Evolutionary conservation across 2,797 vertebrate species (phyloP).

Genomic region (Pempheris klunzingeri): DNA sequence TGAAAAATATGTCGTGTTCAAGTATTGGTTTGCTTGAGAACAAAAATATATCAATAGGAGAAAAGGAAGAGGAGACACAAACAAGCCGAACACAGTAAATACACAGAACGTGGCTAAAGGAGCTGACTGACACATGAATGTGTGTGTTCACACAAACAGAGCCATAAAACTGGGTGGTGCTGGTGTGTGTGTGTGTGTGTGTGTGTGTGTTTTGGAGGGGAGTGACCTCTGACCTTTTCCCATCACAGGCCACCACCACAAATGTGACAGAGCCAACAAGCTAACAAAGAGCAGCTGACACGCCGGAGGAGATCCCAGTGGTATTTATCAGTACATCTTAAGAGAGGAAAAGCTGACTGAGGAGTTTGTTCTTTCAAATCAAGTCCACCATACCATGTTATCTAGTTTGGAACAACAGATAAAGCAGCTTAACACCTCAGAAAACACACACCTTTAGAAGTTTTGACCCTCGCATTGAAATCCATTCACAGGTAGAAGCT

Average conservation of each 20-base stretch:
- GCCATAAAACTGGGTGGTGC: conserved; percentile 56
- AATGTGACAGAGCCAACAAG: conserved; percentile 27
- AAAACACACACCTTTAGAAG: not conserved
- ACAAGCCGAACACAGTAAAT: too few species aligned
- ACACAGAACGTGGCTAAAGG: not conserved
- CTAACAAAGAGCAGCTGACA: conserved; percentile 41
- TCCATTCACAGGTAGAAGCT: too few species aligned
- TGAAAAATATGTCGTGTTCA: not conserved
- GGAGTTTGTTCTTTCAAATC: not conserved
- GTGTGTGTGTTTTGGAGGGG: conserved; percentile 32
- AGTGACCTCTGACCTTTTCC: conserved; percentile 69
- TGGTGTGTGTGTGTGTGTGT: conserved; percentile 22
- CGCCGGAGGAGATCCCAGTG: conserved; percentile 4
- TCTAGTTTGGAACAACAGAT: not conserved
- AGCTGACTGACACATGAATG: conserved; percentile 26
- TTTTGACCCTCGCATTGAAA: too few species aligned
- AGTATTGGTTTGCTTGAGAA: not conserved
- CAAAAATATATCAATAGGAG: not conserved
- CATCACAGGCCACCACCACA: conserved; percentile 45
- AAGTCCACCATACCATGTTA: not conserved
- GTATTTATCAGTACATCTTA: not conserved
- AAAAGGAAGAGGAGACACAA: not conserved
- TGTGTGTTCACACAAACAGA: conserved; percentile 38
- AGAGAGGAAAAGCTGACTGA: not conserved
- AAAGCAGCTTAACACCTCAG: not conserved